Evolutionary conservation across 2,113 vertebrate genomes (phyloP), one percentile per base, ranked within the genome.

Genomic region (Saccopteryx leptura): DNA sequence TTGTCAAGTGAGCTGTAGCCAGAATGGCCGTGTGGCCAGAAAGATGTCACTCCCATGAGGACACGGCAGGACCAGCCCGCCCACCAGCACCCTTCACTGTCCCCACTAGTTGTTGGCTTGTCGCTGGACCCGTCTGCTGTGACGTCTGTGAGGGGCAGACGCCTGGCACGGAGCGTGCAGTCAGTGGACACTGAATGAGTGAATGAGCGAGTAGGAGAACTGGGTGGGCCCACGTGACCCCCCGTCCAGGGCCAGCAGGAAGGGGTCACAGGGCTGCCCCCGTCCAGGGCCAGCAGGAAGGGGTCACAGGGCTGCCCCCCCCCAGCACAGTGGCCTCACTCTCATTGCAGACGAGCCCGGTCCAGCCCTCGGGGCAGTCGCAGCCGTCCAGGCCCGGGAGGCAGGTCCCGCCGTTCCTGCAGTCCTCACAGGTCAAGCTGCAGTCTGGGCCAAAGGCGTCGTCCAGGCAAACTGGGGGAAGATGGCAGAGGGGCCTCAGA

Each of bases 361-460:
- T 99, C 99, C 99, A 99, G 66, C 99, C 99, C 0, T 98, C 97
- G 0, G 98, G 98, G 28, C 99, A 99, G 56, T 98, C 98, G 2
- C 99, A 99, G 98, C 99, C 98, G 0, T 63, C 98, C 90, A 94
- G 98, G 93, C 98, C 98, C 0, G 88, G 58, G 0, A 97, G 98
- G 93, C 99, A 99, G 10, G 83, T 5, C 2, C 98, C 99, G 4
- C 99, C 99, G 0, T 99, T 99, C 1, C 97, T 96, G 82, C 99
- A 99, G 98, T 99, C 99, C 0, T 99, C 99, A 0, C 99, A 99
- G 0, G 98, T 99, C 98, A 99, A 96, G 97, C 99, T 99, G 98
- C 99, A 99, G 98, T 99, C 99, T 0, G 97, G 97, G 54, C 99
- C 99, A 0, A 99, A 99, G 0, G 99, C 98, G 90, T 98, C 97